Conservation (phyloP, 2,888 invertebrate species). For the Epinotia bilunana region DNA sequence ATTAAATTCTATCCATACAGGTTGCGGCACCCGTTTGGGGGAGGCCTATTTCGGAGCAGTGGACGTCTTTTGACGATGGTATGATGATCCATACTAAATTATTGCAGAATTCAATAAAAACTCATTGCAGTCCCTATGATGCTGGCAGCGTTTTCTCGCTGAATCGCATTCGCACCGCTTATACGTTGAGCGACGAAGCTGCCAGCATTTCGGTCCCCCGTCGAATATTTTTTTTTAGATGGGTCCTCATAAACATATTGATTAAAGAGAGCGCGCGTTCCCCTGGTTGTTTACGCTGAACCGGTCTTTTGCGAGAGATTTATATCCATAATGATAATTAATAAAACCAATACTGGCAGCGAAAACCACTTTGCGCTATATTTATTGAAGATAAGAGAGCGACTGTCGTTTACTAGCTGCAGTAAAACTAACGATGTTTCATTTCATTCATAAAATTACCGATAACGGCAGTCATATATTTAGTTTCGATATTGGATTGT, state of each 20-base stretch:
- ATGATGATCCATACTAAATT: no score
- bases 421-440: slow-evolving; percentile 20
- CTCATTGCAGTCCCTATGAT: background rate
- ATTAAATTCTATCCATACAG: no score
- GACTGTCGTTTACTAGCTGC: slow-evolving; percentile 12
- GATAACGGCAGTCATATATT: slow-evolving; percentile 4
- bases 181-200: no score
- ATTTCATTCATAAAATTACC: slow-evolving; percentile 25
- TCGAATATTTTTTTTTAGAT: no score
- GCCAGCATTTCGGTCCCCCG: no score
- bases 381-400: slow-evolving; percentile 9
- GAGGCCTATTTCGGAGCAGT: no score
- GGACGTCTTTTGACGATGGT: no score
- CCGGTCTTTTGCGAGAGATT: background rate
- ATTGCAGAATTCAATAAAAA: background rate
- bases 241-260: no score
- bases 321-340: background rate
- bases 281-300: background rate
- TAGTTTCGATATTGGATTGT: slow-evolving; percentile 12
- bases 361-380: background rate
- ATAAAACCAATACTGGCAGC: slow-evolving; percentile 7
- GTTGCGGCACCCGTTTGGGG: no score
- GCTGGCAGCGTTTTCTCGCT: no score
- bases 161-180: no score
- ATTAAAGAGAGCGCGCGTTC: background rate